Conservation (phyloP, 2,888 invertebrate genomes). For the Erebia ligea region DNA sequence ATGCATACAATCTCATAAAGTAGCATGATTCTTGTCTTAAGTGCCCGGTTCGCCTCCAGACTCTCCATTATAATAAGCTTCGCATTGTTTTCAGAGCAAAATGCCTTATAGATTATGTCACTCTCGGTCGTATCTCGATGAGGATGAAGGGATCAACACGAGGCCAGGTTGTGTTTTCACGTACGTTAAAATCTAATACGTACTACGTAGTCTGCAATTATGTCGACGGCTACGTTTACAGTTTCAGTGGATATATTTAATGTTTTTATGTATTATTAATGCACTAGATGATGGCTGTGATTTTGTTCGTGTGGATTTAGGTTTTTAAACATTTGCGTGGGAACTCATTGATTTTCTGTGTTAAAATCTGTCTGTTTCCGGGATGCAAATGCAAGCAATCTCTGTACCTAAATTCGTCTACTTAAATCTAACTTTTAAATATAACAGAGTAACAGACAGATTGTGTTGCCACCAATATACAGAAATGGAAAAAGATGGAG, state of each 20-base stretch:
- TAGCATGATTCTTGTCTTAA: constrained; percentile 41
- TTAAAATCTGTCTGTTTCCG: no score
- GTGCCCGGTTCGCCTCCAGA: constrained; percentile 38
- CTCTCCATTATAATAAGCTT: constrained; percentile 41
- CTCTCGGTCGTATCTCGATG: constrained; percentile 32
- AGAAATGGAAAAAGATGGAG: no score
- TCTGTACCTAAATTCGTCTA: background rate
- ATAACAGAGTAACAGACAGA: no score
- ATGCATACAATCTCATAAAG: constrained; percentile 33
- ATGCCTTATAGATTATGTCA: constrained; percentile 42
- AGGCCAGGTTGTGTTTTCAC: constrained; percentile 33
- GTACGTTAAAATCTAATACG: constrained; percentile 11
- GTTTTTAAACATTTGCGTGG: no score
- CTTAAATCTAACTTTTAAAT: no score
- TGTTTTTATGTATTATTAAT: background rate
- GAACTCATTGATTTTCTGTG: no score
- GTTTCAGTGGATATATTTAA: background rate
- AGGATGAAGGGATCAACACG: constrained; percentile 39
- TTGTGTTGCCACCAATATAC: no score
- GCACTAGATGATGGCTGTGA: no score
- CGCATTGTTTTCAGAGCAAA: constrained; percentile 42
- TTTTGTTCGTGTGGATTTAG: no score
- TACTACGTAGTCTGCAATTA: constrained; percentile 4
- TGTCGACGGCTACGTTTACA: background rate
- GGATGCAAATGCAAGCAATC: no score